Percentiles rank a stretch among this genome's conserved stretches.
phyloP scores from a whole-genome alignment of 2,888 invertebrate genomes.

The Tiliacea citrago region DNA sequence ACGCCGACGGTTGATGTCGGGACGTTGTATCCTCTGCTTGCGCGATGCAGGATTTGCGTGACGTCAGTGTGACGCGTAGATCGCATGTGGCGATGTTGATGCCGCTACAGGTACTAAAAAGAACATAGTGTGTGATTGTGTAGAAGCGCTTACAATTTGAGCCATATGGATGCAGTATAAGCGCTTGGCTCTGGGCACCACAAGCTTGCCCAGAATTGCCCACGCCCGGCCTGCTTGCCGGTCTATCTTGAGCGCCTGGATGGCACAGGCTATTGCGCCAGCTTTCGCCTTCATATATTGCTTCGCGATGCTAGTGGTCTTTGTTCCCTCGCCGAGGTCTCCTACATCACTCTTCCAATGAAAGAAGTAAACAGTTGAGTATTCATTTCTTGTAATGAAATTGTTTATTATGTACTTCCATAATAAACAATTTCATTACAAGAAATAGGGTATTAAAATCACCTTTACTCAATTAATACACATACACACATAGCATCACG shows the following conservation, averaged over 20 bases:
- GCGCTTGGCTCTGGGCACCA: constrained; percentile 77
- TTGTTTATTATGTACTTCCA: background rate
- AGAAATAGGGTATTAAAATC: background rate
- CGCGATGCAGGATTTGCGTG: too few species aligned
- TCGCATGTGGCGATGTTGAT: too few species aligned
- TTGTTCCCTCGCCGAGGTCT: background rate
- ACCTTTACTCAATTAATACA: background rate
- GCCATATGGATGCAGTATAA: constrained; percentile 82
- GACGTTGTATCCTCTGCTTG: too few species aligned
- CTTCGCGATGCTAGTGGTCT: too few species aligned
- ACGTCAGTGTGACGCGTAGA: too few species aligned
- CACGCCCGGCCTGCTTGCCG: constrained; percentile 81
- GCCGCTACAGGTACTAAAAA: background rate
- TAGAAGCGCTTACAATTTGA: constrained; percentile 66
- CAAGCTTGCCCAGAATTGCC: constrained; percentile 77
- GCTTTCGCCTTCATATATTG: constrained; percentile 1
- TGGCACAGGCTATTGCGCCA: constrained; percentile 78
- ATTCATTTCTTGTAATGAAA: background rate
- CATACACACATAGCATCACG: too few species aligned
- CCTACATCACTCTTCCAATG: background rate
- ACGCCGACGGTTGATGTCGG: too few species aligned
- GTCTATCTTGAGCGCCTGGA: constrained; percentile 82
- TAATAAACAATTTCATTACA: too few species aligned
- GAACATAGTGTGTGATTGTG: background rate
- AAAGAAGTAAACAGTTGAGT: background rate